phyloP scores from a whole-genome alignment of 2,888 invertebrate genomes.

The Drosophila macrospina region DNA sequence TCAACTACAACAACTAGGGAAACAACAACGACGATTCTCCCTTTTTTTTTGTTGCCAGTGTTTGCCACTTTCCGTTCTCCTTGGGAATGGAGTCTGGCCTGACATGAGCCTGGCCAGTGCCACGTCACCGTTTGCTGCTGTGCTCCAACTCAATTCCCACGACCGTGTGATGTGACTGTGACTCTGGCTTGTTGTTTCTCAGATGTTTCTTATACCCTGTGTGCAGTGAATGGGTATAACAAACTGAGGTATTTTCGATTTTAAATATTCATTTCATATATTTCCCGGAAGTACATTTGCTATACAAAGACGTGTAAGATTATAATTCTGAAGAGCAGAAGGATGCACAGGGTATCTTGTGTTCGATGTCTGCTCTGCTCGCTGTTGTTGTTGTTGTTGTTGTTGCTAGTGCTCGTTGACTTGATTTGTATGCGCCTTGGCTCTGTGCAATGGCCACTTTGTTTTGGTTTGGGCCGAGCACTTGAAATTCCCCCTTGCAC shows the following conservation, averaged over 20 bases:
- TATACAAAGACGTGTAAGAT: too few species aligned
- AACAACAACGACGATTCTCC: constrained; percentile 13
- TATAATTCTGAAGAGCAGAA: too few species aligned
- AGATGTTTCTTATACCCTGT: constrained; percentile 2
- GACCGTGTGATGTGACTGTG: constrained; percentile 49
- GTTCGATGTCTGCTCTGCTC: not conserved
- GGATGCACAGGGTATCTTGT: not conserved
- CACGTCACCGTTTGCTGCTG: constrained; percentile 27
- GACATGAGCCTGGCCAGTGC: constrained; percentile 39
- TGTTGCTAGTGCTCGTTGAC: constrained; percentile 36
- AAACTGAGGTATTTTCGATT: not conserved
- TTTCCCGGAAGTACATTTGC: too few species aligned
- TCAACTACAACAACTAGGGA: constrained; percentile 10
- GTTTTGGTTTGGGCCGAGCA: constrained; percentile 55
- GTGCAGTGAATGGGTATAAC: not conserved
- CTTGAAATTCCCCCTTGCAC: constrained; percentile 61
- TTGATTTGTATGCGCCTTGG: constrained; percentile 75
- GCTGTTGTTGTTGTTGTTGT: constrained; percentile 44
- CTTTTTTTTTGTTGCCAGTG: constrained; percentile 30
- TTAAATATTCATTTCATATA: too few species aligned
- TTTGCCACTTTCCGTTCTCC: constrained; percentile 23
- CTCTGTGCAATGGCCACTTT: constrained; percentile 68
- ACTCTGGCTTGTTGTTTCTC: constrained; percentile 29
- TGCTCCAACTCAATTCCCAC: constrained; percentile 44
- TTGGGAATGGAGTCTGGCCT: constrained; percentile 24